phyloP scores from a whole-genome alignment of 2,888 invertebrate genomes.

The Drosophila quasianomalipes region DNA sequence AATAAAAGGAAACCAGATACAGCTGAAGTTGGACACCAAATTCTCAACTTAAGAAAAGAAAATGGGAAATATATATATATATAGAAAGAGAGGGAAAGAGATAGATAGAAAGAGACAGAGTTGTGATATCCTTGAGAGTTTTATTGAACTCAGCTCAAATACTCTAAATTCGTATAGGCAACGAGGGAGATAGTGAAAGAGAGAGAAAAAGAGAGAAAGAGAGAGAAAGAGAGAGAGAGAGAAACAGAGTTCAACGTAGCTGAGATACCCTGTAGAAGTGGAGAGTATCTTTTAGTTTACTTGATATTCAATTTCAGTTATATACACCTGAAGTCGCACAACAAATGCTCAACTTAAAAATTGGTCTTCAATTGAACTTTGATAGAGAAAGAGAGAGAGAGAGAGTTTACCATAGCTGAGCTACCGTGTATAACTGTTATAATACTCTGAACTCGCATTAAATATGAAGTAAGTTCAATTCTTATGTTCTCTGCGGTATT shows the following conservation, averaged over 20 bases:
- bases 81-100: too few relatives aligned
- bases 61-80: neutral
- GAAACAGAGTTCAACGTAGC: neutral
- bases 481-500: neutral
- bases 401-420: neutral
- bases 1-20: neutral
- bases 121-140: neutral
- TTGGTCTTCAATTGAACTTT: neutral
- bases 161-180: neutral
- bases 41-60: neutral
- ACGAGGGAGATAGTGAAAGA: neutral
- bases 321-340: neutral
- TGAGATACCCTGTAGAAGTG: too few relatives aligned
- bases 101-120: too few relatives aligned
- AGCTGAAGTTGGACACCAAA: neutral
- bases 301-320: neutral
- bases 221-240: too few relatives aligned
- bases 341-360: neutral
- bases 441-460: neutral
- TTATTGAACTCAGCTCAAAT: neutral
- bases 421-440: neutral
- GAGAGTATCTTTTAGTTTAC: neutral
- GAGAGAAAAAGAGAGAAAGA: neutral
- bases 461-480: neutral
- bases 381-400: neutral